phyloP scores from a whole-genome alignment of 2,888 invertebrate species.

The Amblyjoppa fuscipennis region DNA sequence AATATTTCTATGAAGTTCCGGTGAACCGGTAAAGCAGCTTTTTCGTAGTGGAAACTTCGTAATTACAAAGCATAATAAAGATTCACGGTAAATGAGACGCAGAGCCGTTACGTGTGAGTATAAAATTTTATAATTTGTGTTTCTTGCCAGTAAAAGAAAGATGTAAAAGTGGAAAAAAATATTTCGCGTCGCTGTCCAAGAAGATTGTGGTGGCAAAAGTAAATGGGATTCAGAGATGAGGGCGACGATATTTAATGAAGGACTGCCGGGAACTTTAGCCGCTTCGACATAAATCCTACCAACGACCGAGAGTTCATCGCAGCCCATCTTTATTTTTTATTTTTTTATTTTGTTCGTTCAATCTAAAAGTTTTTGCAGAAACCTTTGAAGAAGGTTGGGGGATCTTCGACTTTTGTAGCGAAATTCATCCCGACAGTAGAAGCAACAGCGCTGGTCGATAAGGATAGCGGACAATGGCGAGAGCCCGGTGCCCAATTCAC shows the following conservation, averaged over 20 bases:
- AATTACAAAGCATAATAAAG: background rate
- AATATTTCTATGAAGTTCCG: slow-evolving; percentile 1
- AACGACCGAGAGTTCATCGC: slow-evolving; percentile 1
- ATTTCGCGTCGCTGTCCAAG: background rate
- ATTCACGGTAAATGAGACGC: background rate
- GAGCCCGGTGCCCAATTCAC: background rate
- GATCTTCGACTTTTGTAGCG: slow-evolving; percentile 9
- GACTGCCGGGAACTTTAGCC: background rate
- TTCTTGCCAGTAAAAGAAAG: no score
- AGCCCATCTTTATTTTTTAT: background rate
- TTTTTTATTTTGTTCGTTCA: slow-evolving; percentile 3
- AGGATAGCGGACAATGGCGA: background rate
- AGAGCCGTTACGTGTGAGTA: no score
- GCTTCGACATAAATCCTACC: background rate
- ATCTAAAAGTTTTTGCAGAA: slow-evolving; percentile 31
- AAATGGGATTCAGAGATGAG: background rate
- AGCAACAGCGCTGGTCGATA: background rate
- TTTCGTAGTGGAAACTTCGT: background rate
- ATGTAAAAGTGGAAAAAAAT: background rate
- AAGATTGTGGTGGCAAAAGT: background rate
- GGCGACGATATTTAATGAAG: background rate
- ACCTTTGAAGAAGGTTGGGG: background rate
- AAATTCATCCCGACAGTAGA: slow-evolving; percentile 9
- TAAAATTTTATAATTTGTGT: no score
- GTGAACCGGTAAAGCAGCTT: background rate